Conservation (phyloP, 2,797 vertebrate species). For the Valencia hispanica region DNA sequence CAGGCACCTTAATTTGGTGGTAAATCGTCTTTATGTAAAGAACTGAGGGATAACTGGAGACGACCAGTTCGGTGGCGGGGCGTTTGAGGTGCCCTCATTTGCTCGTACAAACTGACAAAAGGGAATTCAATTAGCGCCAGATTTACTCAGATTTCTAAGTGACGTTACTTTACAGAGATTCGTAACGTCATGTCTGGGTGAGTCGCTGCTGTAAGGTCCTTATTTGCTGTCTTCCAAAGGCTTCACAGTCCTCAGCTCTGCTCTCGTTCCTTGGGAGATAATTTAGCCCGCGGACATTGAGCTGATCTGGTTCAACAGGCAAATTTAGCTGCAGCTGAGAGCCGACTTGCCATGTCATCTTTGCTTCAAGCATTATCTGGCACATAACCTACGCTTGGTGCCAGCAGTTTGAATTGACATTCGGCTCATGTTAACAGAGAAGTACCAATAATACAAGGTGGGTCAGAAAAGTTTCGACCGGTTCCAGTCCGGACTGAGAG, state of each 20-base stretch:
- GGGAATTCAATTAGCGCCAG: background rate
- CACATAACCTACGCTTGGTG: constrained; percentile 13
- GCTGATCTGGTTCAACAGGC: constrained; percentile 31
- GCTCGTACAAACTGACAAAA: too few species aligned
- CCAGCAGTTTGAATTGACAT: constrained; percentile 35
- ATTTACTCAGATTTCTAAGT: background rate
- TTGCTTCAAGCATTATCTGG: constrained; percentile 35
- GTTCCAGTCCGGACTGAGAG: constrained; percentile 20
- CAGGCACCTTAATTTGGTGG: too few species aligned
- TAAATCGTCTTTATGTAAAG: too few species aligned
- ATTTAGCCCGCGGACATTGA: constrained; percentile 16
- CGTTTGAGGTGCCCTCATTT: too few species aligned
- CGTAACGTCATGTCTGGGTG: constrained; percentile 8
- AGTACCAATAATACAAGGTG: constrained; percentile 32
- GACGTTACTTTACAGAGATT: background rate
- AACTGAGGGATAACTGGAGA: background rate
- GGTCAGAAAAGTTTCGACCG: constrained; percentile 22
- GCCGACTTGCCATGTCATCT: constrained; percentile 29
- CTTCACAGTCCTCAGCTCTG: background rate
- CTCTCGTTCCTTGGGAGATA: constrained; percentile 20
- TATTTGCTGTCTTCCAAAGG: background rate
- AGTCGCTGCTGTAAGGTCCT: background rate
- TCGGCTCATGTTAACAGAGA: constrained; percentile 27
- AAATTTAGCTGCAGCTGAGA: constrained; percentile 8
- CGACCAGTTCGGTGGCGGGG: background rate